phyloP scores from a whole-genome alignment of 2,797 vertebrate species.

The Aphelocoma californica region DNA sequence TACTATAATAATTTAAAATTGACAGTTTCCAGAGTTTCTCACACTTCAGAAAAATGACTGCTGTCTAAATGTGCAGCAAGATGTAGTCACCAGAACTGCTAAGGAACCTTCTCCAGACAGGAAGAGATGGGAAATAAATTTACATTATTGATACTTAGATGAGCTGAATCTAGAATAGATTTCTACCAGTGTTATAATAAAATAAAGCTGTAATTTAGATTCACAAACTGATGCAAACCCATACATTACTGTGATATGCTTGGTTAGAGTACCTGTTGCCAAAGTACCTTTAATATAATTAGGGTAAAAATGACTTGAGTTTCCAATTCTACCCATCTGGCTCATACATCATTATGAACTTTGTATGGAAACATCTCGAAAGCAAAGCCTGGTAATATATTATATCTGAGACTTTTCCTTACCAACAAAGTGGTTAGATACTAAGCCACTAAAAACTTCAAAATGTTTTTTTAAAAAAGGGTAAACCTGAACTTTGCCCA shows the following conservation, averaged over 20 bases:
- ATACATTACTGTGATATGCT: not conserved
- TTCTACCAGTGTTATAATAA: not conserved
- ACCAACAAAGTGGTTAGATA: not conserved
- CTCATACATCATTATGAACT: not conserved
- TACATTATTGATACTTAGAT: not conserved
- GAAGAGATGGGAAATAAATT: not conserved
- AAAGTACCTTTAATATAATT: not conserved
- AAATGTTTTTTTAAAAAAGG: not conserved
- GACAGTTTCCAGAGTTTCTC: not conserved
- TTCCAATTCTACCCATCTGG: not conserved
- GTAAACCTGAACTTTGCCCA: not conserved
- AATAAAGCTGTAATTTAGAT: not conserved
- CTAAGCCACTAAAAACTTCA: not conserved
- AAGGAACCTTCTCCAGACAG: not conserved
- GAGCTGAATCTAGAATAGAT: not conserved
- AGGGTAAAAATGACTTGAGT: not conserved
- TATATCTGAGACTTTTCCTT: not conserved
- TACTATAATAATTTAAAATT: slow-evolving; percentile 37
- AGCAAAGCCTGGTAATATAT: not conserved
- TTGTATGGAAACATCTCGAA: not conserved
- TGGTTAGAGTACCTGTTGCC: not conserved
- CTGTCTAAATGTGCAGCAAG: not conserved
- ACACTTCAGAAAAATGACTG: slow-evolving; percentile 20
- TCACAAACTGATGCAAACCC: not conserved
- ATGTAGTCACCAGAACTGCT: not conserved